Percentiles rank a stretch among this genome's conserved stretches.
phyloP scores from a whole-genome alignment of 2,888 invertebrate species.

The Aleiodes leptofemur region DNA sequence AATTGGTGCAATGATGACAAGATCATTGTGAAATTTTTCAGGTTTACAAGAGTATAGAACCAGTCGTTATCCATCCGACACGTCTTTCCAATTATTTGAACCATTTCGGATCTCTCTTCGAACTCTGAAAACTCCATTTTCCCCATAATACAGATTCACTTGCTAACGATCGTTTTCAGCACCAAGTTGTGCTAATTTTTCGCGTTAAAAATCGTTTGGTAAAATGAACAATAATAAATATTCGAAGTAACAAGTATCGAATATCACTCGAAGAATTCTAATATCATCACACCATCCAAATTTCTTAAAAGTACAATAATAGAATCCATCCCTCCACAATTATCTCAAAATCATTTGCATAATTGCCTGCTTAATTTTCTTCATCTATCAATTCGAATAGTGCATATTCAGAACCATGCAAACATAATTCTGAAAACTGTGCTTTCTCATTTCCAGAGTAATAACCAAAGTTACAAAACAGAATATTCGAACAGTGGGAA shows the following conservation, averaged over 20 bases:
- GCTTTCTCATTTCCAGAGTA: not conserved
- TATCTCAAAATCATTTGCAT: no score
- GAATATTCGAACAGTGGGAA: not conserved
- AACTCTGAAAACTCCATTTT: conserved; percentile 38
- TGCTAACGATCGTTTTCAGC: conserved; percentile 21
- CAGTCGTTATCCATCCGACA: conserved; percentile 40
- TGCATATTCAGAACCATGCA: not conserved
- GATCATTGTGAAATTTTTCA: not conserved
- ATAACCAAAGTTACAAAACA: conserved; percentile 13
- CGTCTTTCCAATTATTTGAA: conserved; percentile 44
- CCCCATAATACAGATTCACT: conserved; percentile 27
- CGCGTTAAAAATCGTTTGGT: no score
- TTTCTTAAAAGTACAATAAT: no score
- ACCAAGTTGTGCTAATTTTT: conserved; percentile 28
- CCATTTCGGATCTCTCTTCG: not conserved
- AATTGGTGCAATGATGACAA: not conserved
- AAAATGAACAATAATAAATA: not conserved
- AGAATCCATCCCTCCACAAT: no score
- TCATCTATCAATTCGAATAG: no score
- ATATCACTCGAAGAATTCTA: not conserved
- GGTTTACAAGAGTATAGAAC: conserved; percentile 23
- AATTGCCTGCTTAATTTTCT: no score
- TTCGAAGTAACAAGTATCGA: not conserved
- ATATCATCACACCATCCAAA: no score
- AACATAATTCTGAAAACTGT: not conserved